These are phyloP conservation scores for Hippocampus comes DNA, from an alignment of 2,113 vertebrate genomes.

Conservation along the genomic window DNA sequence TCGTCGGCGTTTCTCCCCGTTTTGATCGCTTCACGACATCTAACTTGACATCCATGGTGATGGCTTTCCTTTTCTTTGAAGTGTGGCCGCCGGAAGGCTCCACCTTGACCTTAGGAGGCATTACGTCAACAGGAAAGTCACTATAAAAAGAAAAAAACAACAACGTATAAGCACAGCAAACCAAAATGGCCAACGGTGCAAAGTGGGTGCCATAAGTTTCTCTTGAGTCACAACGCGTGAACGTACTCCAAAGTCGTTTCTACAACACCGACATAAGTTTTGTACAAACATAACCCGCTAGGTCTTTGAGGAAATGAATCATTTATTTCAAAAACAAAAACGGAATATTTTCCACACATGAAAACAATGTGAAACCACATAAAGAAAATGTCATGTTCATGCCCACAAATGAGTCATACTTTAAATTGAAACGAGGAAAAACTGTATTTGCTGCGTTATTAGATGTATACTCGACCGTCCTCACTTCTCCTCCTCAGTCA, in stretches of 20 bases:
- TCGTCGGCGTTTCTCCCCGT: too few species aligned
- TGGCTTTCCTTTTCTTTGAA: too few species aligned
- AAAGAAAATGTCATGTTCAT: not conserved
- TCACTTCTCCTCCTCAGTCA: slow-evolving; percentile 11
- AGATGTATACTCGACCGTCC: not conserved
- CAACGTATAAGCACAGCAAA: too few species aligned
- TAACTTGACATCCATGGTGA: too few species aligned
- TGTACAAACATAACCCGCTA: not conserved
- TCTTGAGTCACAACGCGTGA: not conserved
- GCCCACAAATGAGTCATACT: not conserved
- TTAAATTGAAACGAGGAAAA: not conserved
- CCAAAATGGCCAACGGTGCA: too few species aligned
- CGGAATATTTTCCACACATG: not conserved
- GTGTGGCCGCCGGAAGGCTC: too few species aligned
- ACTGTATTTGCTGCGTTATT: too few species aligned
- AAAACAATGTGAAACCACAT: not conserved
- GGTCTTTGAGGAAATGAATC: too few species aligned
- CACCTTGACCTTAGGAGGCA: not conserved
- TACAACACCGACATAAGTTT: not conserved
- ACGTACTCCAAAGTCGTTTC: not conserved
- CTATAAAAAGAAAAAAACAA: too few species aligned
- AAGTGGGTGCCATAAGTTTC: too few species aligned
- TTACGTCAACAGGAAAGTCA: not conserved
- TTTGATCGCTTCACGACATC: too few species aligned
- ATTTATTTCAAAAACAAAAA: too few species aligned